phyloP scores from a whole-genome alignment of 2,113 vertebrate genomes.

The Apistogramma diplotaenia region DNA sequence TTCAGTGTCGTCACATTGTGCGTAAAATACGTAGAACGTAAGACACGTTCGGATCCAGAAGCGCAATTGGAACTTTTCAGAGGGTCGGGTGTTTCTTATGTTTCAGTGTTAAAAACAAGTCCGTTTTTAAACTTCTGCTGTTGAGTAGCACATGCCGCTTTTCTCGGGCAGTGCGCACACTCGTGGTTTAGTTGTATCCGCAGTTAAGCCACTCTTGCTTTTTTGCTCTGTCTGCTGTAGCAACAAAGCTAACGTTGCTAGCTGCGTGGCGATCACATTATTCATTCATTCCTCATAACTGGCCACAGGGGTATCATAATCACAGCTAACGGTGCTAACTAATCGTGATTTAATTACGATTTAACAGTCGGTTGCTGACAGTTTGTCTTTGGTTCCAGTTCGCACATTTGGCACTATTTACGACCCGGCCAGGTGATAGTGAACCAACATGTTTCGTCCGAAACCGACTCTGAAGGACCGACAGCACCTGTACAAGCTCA shows the following conservation, averaged over 20 bases:
- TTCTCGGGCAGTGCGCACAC: background rate
- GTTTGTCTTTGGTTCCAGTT: conserved; percentile 8
- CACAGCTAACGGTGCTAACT: background rate
- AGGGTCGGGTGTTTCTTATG: background rate
- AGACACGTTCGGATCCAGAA: background rate
- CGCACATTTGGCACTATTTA: background rate
- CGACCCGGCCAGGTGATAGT: background rate
- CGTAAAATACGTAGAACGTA: conserved; percentile 1
- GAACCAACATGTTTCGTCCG: conserved; percentile 86
- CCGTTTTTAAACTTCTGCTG: accelerated
- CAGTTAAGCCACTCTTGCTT: background rate
- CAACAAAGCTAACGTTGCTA: conserved; percentile 41
- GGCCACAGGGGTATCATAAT: background rate
- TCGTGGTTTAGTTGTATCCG: background rate
- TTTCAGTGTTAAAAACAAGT: background rate
- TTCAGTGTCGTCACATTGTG: background rate
- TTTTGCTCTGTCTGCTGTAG: background rate
- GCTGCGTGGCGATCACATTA: background rate
- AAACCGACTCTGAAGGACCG: conserved; percentile 96
- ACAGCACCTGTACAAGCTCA: conserved; percentile 95
- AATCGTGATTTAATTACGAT: background rate
- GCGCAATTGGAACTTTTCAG: conserved; percentile 31
- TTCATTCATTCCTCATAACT: conserved; percentile 19
- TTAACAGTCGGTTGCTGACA: background rate
- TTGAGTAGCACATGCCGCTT: too few relatives aligned